Base-by-base conservation (phyloP, 2,113 vertebrate genomes). In the Orycteropus afer region DNA sequence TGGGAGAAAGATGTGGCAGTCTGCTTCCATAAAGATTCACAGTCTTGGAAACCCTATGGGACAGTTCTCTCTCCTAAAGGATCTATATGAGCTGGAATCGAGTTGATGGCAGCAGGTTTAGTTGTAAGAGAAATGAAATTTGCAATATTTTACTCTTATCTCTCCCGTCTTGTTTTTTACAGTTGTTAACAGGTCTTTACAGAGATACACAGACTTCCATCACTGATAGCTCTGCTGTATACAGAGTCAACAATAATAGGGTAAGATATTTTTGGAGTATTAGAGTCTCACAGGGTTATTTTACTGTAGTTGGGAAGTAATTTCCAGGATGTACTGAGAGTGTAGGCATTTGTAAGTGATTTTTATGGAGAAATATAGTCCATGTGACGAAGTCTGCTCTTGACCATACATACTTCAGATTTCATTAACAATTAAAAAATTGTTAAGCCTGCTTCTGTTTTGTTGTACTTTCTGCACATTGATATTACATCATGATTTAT, bases 151-250 rank as follows among this genome's bases (percentile, higher is more conserved):
- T 61, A 79, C 3, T 77, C 7, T 85, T 25, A 32, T 93, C 23
- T 17, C 0, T 45, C 59, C 40, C 27, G 74, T 74, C 84, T 47
- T 22, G 0, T 84, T 53, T 96, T 80, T 96, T 88, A 9, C 97
- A 99, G 99, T 98, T 99, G 77, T 80, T 99, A 93, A 98, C 99
- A 0, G 99, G 99, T 51, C 98, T 96, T 17, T 99, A 98, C 95
- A 99, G 98, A 1, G 97, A 98, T 49, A 99, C 99, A 0, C 99
- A 99, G 97, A 99, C 99, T 5, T 99, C 99, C 0, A 99, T 99
- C 88, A 99, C 98, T 0, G 99, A 99, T 93, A 99, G 98, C 97
- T 99, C 99, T 0, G 99, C 99, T 8, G 59, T 96, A 0, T 99
- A 99, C 97, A 99, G 97, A 98, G 92, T 97, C 79, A 98, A 98